Base-by-base conservation (phyloP, 1,140 invertebrate species). In the Penaeus vannamei region DNA sequence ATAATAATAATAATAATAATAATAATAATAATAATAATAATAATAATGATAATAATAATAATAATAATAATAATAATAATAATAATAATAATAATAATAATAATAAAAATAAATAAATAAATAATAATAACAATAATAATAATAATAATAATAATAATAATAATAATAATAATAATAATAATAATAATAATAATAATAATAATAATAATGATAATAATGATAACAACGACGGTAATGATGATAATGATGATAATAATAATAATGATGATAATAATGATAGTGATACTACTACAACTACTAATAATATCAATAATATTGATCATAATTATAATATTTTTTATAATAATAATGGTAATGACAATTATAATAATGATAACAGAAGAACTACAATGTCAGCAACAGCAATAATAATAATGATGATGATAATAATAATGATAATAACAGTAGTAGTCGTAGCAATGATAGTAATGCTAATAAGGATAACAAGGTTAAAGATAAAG, bases 61-160 rank as follows among this genome's bases (percentile, higher is more conserved):
- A 19, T 77, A 36, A 66, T 53, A 66, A 60, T 59, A 29, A 53
- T 72, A 12, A 42, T 66, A 14, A 60, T 36, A 42, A 86, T 59
- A 60, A 46, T 26, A 17, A 46, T 77, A 36, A 76, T 77, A 12
- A 77, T 66, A 53, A 46, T 76, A 66, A 66, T 66, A 66, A 29
- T 77, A 77, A 29, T 77, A 77, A 29, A 22, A 77, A 29, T 77
- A 77, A 29, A 22, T 22, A 29, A 22, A 77, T 19, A 22, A 77
- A 29, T 77, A 91, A 93, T 72, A 92, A 93, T 60, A 91, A 93
- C 91, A 92, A 93, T 61, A 92, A 93, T 82, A 69, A 84, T n/a
- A 60, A 32, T 77, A 23, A 79, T 64, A 64, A 53, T 26, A 26
- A 66, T 66, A 26, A 66, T 66, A 26, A 66, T 66, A 26, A 66